phyloP scores from a whole-genome alignment of 2,113 vertebrate species.

The Serilophus lunatus region DNA sequence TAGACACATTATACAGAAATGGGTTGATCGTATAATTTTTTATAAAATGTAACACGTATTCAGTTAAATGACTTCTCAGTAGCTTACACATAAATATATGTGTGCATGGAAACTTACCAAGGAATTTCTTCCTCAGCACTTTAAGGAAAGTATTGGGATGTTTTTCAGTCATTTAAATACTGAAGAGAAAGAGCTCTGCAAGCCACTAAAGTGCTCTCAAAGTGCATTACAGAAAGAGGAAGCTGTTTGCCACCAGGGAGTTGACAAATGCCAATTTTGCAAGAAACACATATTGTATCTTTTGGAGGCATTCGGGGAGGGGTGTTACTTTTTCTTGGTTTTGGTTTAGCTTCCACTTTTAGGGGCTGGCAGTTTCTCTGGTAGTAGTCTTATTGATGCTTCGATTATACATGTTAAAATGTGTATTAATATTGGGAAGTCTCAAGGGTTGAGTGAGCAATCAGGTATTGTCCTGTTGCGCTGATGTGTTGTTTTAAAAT shows the following conservation, averaged over 20 bases:
- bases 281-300: accelerated
- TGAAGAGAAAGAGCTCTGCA: neutral
- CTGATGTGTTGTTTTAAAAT: neutral
- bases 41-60: neutral
- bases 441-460: neutral
- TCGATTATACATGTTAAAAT: neutral
- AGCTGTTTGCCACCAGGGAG: neutral
- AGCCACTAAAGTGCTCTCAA: neutral
- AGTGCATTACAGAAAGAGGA: neutral
- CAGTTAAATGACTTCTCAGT: neutral
- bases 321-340: neutral
- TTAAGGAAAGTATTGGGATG: neutral
- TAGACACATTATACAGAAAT: neutral
- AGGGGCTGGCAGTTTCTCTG: neutral
- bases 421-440: neutral
- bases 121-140: neutral
- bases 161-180: neutral
- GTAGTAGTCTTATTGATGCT: neutral
- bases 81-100: neutral
- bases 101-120: neutral
- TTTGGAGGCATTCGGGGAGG: neutral
- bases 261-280: neutral
- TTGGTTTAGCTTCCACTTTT: neutral
- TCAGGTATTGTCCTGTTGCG: neutral
- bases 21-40: neutral